These are phyloP conservation scores for Steinernema carpocapsae DNA, from an alignment of 2,888 invertebrate genomes.

Conservation along the genomic window DNA sequence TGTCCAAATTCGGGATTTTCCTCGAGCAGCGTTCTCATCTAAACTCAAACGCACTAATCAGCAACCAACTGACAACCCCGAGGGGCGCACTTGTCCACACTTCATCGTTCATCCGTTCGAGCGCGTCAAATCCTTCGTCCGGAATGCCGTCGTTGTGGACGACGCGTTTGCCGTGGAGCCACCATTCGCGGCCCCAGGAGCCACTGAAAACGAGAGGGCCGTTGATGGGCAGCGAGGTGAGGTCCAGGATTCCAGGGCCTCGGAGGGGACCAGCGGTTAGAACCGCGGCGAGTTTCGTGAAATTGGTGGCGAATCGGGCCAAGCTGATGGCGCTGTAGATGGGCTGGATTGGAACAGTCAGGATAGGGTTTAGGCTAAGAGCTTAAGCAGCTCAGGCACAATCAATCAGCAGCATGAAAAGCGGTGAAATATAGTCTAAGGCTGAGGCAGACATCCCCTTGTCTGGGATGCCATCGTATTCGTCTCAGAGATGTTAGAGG, in stretches of 20 bases:
- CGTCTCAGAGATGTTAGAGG: too few relatives aligned
- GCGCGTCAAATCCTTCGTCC: conserved; percentile 60
- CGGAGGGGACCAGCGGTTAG: conserved; percentile 63
- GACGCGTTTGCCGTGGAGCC: conserved; percentile 58
- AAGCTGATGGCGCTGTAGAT: conserved; percentile 66
- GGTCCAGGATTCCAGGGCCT: conserved; percentile 68
- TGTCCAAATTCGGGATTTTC: conserved; percentile 56
- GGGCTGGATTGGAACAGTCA: conserved; percentile 64
- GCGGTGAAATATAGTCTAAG: too few relatives aligned
- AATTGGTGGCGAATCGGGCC: conserved; percentile 57
- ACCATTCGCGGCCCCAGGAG: conserved; percentile 69
- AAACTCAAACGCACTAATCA: conserved; percentile 31
- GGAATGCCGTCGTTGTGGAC: conserved; percentile 65
- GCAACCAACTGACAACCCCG: conserved; percentile 13
- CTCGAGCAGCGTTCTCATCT: conserved; percentile 56
- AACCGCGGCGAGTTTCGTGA: conserved; percentile 64
- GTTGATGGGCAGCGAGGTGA: conserved; percentile 66
- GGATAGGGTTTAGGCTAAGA: too few relatives aligned
- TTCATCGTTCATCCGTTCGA: conserved; percentile 62
- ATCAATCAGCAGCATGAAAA: too few relatives aligned
- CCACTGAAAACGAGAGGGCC: conserved; percentile 67
- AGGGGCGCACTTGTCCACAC: conserved; percentile 41
- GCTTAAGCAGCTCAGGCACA: too few relatives aligned
- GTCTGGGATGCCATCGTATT: too few relatives aligned
- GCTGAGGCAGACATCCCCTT: too few relatives aligned